Evolutionary conservation across 1,140 invertebrate species (phyloP).

Genomic region (Macrobrachium rosenbergii): DNA sequence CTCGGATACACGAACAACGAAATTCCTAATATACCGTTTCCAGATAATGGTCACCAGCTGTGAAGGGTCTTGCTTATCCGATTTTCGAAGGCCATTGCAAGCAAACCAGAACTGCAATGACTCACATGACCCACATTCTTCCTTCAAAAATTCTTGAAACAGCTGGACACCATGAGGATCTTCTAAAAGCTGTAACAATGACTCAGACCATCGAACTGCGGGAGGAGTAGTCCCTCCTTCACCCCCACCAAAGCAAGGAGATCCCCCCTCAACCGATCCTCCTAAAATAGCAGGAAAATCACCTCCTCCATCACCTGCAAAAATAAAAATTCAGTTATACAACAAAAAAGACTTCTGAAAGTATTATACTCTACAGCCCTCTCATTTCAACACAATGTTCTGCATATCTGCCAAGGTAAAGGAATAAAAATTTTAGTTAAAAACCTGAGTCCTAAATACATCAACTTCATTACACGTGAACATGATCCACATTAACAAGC

Average conservation of each 20-base stretch:
- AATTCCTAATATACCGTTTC: constrained; percentile 50
- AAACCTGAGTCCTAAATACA: too few species aligned
- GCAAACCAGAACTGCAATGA: constrained; percentile 51
- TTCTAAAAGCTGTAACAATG: constrained; percentile 38
- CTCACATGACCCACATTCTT: constrained; percentile 54
- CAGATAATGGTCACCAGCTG: constrained; percentile 54
- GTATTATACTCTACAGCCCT: background rate
- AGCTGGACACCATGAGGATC: constrained; percentile 48
- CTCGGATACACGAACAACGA: constrained; percentile 42
- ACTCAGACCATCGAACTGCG: constrained; percentile 46
- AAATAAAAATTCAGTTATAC: background rate
- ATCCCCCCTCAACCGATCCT: constrained; percentile 42
- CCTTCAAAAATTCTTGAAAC: constrained; percentile 49
- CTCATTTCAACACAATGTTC: too few species aligned
- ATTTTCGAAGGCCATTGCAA: constrained; percentile 46
- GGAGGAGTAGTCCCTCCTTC: constrained; percentile 54
- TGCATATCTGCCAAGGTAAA: too few species aligned
- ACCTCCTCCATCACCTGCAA: constrained; percentile 33
- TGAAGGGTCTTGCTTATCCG: constrained; percentile 35
- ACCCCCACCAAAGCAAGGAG: constrained; percentile 47
- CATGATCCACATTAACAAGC: too few species aligned
- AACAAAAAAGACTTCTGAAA: background rate
- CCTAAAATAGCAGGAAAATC: constrained; percentile 2
- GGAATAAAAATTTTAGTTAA: too few species aligned
- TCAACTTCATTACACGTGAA: too few species aligned